Percentiles rank a stretch among this genome's conserved stretches.
Conservation (phyloP, 2,797 vertebrate species). For the Falco rusticolus region DNA sequence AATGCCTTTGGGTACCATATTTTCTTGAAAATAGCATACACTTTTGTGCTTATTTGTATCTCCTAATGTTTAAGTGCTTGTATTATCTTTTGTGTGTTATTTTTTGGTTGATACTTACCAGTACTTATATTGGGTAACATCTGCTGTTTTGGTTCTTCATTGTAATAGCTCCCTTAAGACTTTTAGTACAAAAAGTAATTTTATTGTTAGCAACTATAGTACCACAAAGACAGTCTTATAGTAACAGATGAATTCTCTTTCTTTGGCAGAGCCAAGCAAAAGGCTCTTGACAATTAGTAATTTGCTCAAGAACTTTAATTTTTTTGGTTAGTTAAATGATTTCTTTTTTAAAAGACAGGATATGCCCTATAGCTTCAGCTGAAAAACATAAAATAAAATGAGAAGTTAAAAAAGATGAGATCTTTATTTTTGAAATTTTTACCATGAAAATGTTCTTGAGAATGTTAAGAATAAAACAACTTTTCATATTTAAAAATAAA, state of each 20-base stretch:
- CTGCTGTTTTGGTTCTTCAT: conserved; percentile 66
- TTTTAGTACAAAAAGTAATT: conserved; percentile 39
- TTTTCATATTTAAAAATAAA: not conserved
- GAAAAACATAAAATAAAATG: not conserved
- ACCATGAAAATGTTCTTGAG: not conserved
- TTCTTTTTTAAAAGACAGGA: not conserved
- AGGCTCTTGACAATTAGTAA: not conserved
- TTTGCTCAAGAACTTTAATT: not conserved
- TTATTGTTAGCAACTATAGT: conserved; percentile 37
- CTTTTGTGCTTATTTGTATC: conserved; percentile 57
- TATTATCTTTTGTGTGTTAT: conserved; percentile 48
- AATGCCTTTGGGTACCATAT: conserved; percentile 56
- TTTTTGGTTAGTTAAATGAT: not conserved
- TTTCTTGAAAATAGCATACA: conserved; percentile 49
- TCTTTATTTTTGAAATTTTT: not conserved
- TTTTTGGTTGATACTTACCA: conserved; percentile 58
- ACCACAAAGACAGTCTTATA: not conserved
- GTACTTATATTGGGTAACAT: conserved; percentile 45
- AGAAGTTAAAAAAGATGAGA: not conserved
- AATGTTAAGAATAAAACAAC: not conserved
- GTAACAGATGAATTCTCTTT: not conserved
- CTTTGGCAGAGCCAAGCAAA: not conserved
- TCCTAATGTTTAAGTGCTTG: conserved; percentile 39
- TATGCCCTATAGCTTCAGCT: not conserved
- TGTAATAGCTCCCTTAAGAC: conserved; percentile 61